Conservation (phyloP, 2,888 invertebrate genomes). For the Boloria selene region DNA sequence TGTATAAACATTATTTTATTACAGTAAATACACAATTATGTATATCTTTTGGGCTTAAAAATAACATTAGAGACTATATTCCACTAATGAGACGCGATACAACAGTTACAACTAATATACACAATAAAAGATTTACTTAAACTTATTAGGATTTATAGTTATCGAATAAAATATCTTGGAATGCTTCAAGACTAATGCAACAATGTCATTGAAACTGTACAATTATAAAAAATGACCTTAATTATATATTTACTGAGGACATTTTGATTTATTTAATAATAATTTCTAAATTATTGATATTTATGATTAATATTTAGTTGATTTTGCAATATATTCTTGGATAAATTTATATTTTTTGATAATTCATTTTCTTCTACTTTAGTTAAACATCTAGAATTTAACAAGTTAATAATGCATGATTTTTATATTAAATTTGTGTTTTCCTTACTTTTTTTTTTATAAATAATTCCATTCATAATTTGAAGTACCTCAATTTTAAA, state of each 20-base stretch:
- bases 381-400: no score
- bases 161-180: slow-evolving; percentile 60
- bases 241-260: no score
- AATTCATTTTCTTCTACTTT: no score
- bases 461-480: slow-evolving; percentile 48
- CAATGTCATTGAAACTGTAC: slow-evolving; percentile 32
- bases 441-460: no score
- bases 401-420: no score
- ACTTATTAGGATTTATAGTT: slow-evolving; percentile 57
- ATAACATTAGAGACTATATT: slow-evolving; percentile 74
- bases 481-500: slow-evolving; percentile 78
- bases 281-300: not conserved
- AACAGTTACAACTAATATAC: slow-evolving; percentile 65
- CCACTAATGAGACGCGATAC: slow-evolving; percentile 74
- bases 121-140: slow-evolving; percentile 46
- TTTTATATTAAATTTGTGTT: no score
- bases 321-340: no score
- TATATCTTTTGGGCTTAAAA: slow-evolving; percentile 79
- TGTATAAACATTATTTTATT: slow-evolving; percentile 76
- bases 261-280: no score
- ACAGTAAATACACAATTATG: slow-evolving; percentile 76
- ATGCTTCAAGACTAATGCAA: slow-evolving; percentile 52
- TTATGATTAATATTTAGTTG: no score
- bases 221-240: slow-evolving; percentile 14
- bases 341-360: no score